Conservation (phyloP, 2,797 vertebrate genomes). For the Natrix natrix region DNA sequence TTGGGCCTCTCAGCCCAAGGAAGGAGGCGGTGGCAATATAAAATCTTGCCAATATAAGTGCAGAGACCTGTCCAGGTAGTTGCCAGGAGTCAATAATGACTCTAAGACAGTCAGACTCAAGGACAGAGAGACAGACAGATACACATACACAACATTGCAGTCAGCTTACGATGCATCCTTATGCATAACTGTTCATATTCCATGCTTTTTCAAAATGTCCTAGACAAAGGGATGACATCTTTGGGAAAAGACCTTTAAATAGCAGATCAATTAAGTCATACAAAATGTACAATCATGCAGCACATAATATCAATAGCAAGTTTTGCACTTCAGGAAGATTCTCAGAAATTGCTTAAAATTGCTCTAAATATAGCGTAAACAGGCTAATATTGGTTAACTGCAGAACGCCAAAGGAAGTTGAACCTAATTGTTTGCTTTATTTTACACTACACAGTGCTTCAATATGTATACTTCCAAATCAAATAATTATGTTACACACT, state of each 20-base stretch:
- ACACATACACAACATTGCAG: not conserved
- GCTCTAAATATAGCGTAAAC: constrained; percentile 71
- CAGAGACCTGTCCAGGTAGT: not conserved
- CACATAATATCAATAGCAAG: constrained; percentile 61
- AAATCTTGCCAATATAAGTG: not conserved
- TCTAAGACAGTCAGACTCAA: not conserved
- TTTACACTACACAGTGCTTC: constrained; percentile 54
- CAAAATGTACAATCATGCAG: constrained; percentile 62
- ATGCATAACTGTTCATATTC: constrained; percentile 8
- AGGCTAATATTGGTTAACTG: constrained; percentile 65
- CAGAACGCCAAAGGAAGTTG: constrained; percentile 61
- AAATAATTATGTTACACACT: constrained; percentile 57
- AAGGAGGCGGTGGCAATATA: not conserved
- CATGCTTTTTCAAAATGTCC: constrained; percentile 44
- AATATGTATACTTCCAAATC: constrained; percentile 50
- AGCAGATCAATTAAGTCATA: constrained; percentile 34
- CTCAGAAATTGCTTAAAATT: constrained; percentile 70
- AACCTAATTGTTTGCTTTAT: constrained; percentile 61
- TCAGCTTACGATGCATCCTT: constrained; percentile 16
- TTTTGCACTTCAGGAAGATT: constrained; percentile 67
- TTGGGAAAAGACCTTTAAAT: constrained; percentile 62
- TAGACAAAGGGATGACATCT: constrained; percentile 29
- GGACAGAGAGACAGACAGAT: not conserved
- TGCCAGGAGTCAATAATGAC: not conserved
- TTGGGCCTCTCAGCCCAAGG: not conserved